Evolutionary conservation across 2,113 vertebrate species (phyloP), one percentile per base, ranked within the genome.

Genomic region (Melozone crissalis): DNA sequence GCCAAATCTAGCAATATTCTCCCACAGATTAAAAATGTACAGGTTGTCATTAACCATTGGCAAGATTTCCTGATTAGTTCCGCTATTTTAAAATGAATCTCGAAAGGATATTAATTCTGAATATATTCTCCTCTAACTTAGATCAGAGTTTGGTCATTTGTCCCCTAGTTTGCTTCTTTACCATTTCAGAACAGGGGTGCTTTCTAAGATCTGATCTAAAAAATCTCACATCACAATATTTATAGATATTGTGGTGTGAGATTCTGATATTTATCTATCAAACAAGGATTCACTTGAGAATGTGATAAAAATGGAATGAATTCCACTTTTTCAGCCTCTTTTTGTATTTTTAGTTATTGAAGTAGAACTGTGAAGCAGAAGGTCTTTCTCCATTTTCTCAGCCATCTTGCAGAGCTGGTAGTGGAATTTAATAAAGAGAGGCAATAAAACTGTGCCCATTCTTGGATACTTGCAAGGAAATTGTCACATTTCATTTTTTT

Each of bases 21-120:
- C 57, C 54, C 90, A 84, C 66, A 89, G 73, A 92, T 90, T 78
- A 92, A 89, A 86, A 93, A 88, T 61, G 65, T 81, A 92, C 69
- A 90, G 39, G n/a, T 69, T 72, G 57, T 89, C 89, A 81, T 95
- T 86, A 96, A 71, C 44, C 81, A 27, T 79, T 90, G 90, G 83
- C 55, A 95, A 74, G 30, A 47, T 57, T 93, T 94, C 57, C 31
- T 65, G 33, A 71, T 83, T 52, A 75, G 82, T 90, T 88, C 27
- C 35, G 52, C 22, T 77, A 12, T 55, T 95, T 92, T 68, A 20
- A 90, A 84, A 80, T 33, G 0, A 93, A 58, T 93, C 54, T 61
- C 66, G 76, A 44, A 95, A 46, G 26, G 54, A 57, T 88, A 15
- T 33, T 84, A 72, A 35, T 54, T 88, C 57, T 90, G 73, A 84